Evolutionary conservation across 2,113 vertebrate species (phyloP), one percentile per base, ranked within the genome.

Genomic region (Cromileptes altivelis): DNA sequence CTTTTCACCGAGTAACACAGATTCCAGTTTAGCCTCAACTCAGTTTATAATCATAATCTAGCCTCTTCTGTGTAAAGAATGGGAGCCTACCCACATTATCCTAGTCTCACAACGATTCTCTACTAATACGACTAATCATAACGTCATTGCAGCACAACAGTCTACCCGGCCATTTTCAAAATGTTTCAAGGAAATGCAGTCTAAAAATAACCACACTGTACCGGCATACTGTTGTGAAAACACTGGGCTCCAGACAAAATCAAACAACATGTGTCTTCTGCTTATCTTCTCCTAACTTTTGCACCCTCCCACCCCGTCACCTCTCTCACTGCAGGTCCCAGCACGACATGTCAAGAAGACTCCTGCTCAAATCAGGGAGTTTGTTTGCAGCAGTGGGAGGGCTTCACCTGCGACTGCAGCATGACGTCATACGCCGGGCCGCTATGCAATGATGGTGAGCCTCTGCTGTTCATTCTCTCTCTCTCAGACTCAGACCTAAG

Each of bases 321-420:
- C 23, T 89, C 70, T 86, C 56, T 84, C 70, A 75, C 85, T 25
- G 75, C 92, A 99, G 98, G 98, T 72, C 98, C 98, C 73, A 99
- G 98, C 93, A 99, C 98, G 0, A 99, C 98, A 0, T 99, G 98
- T 90, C 98, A 99, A 88, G 98, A 99, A 85, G 98, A 99, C 83
- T 99, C 98, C 0, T 99, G 98, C 76, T 98, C 98, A 49, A 99
- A 99, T 91, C 98, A 98, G 90, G 98, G 98, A 0, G 97, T 99
- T 81, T 99, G 98, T 93, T 91, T 99, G n/a, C 98, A 99, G 94
- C 98, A 99, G 82, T 99, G 98, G 98, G 98, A 99, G 57, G 98
- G 98, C 60, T 99, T 99, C 94, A 98, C 96, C 72, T 99, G 98
- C 40, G 98, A 99, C 95, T 99, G 98, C 25, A 99, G 97, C 58